A percentile compares a stretch with the other conserved stretches of the same genome.
phyloP scores from a whole-genome alignment of 2,113 vertebrate species.

The Ciconia boyciana region DNA sequence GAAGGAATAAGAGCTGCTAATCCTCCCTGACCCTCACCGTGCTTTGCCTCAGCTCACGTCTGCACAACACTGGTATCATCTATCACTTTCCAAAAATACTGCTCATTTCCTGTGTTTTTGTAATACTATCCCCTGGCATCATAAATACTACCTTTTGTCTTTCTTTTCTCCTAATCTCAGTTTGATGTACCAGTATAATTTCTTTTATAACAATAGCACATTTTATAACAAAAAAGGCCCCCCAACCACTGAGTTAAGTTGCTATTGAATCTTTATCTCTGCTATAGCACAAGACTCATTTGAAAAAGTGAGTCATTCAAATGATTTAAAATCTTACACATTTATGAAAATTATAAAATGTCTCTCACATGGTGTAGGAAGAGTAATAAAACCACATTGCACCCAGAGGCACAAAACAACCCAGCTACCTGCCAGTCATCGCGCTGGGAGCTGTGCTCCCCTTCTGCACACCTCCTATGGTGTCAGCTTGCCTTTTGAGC shows the following conservation, averaged over 20 bases:
- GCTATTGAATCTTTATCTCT: neutral
- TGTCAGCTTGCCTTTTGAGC: neutral
- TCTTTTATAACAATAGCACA: neutral
- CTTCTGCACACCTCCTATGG: neutral
- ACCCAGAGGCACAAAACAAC: neutral
- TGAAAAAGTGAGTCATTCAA: slow-evolving; percentile 31
- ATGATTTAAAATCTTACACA: neutral
- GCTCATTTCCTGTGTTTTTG: neutral
- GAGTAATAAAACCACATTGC: neutral
- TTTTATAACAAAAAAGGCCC: neutral
- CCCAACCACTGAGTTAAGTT: neutral
- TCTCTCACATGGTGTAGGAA: neutral
- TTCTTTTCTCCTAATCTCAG: neutral
- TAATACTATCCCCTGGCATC: neutral
- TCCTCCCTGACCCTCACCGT: neutral
- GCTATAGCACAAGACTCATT: neutral
- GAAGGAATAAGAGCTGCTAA: neutral
- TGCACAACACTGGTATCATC: neutral
- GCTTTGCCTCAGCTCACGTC: neutral
- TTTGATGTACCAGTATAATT: neutral
- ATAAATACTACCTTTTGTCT: neutral
- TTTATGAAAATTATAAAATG: neutral
- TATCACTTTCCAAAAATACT: neutral
- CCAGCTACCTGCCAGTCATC: neutral
- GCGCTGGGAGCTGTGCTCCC: neutral